A percentile compares a stretch with the other conserved stretches of the same genome.
These are phyloP conservation scores for Scaptomyza flava DNA, from an alignment of 2,888 invertebrate species.

Conservation along the genomic window DNA sequence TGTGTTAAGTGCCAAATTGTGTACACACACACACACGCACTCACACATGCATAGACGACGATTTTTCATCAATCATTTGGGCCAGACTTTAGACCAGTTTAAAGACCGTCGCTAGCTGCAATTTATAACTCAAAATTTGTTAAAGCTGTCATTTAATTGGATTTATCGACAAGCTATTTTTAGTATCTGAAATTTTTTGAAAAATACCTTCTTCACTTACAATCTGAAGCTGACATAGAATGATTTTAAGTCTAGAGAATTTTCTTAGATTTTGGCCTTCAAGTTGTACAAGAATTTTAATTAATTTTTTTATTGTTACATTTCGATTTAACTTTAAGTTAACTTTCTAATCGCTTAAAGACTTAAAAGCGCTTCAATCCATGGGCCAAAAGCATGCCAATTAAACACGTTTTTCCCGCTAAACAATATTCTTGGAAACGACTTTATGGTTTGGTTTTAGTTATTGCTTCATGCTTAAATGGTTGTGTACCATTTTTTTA, in stretches of 20 bases:
- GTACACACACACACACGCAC: constrained; percentile 30
- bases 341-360: too few relatives aligned
- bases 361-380: too few relatives aligned
- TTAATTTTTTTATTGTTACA: not conserved
- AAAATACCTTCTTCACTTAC: not conserved
- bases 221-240: not conserved
- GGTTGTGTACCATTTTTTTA: too few relatives aligned
- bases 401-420: not conserved
- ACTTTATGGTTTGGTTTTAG: not conserved
- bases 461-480: too few relatives aligned
- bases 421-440: not conserved
- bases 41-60: constrained; percentile 31
- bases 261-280: not conserved
- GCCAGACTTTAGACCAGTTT: constrained; percentile 48
- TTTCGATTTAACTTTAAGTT: too few relatives aligned
- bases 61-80: constrained; percentile 71
- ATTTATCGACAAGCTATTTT: constrained; percentile 15
- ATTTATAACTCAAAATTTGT: constrained; percentile 8
- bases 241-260: too few relatives aligned
- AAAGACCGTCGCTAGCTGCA: constrained; percentile 5
- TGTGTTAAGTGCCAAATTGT: constrained; percentile 62
- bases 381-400: too few relatives aligned
- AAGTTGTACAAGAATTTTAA: too few relatives aligned
- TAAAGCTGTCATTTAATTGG: constrained; percentile 35
- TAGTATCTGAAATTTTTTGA: constrained; percentile 13